Conservation (phyloP, 2,113 vertebrate genomes). For the Rhea pennata region DNA sequence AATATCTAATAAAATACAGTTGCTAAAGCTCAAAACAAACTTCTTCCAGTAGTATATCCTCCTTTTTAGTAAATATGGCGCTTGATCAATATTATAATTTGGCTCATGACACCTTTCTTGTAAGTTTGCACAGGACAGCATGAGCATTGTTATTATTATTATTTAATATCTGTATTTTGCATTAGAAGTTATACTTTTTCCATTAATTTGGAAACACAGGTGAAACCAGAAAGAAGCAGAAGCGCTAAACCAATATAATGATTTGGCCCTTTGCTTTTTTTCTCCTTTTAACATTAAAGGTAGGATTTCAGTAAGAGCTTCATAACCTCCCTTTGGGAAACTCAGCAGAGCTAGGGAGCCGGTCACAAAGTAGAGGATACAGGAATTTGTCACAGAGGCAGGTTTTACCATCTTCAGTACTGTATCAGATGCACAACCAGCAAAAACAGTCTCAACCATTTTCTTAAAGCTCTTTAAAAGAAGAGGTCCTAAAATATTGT, state of each 20-base stretch:
- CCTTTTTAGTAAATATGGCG: neutral
- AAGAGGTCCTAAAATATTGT: neutral
- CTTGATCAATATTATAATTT: neutral
- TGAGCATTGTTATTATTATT: neutral
- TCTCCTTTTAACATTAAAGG: neutral
- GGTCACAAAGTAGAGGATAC: neutral
- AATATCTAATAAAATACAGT: neutral
- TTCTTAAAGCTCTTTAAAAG: neutral
- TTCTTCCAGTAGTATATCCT: neutral
- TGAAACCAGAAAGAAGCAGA: neutral
- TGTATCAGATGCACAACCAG: rapidly evolving
- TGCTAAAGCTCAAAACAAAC: neutral
- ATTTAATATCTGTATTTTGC: neutral
- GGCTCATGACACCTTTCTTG: neutral
- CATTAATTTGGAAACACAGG: neutral
- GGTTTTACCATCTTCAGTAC: neutral
- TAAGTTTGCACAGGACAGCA: neutral
- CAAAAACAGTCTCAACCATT: neutral
- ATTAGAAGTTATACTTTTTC: neutral
- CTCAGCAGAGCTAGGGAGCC: neutral
- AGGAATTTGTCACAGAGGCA: rapidly evolving
- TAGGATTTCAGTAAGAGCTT: neutral
- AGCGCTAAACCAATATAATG: neutral
- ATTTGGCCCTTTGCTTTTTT: neutral
- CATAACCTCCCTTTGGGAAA: neutral